Conservation (phyloP, 2,888 invertebrate genomes). For the Mechanitis messenoides region DNA sequence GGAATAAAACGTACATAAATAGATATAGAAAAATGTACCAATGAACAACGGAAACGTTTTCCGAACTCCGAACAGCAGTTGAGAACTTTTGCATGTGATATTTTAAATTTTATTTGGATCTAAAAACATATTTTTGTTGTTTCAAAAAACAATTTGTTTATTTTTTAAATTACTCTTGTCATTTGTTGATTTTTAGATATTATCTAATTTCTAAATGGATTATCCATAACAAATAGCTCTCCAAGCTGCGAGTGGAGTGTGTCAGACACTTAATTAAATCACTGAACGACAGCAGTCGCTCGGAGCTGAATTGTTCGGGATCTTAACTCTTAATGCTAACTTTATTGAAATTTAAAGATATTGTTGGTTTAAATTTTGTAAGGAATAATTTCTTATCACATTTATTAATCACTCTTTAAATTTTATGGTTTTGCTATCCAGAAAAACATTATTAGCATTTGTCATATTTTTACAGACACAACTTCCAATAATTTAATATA, state of each 20-base stretch:
- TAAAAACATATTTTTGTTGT: conserved; percentile 20
- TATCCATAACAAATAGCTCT: conserved; percentile 4
- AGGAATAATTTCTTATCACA: not conserved
- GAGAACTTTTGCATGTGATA: conserved; percentile 52
- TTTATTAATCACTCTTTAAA: not conserved
- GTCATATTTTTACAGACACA: no score
- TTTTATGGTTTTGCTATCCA: no score
- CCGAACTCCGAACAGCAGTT: conserved; percentile 44
- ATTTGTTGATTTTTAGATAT: not conserved
- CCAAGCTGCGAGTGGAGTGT: conserved; percentile 7
- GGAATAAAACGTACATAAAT: conserved; percentile 43
- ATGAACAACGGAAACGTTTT: conserved; percentile 59
- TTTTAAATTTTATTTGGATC: conserved; percentile 35
- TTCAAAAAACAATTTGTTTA: not conserved
- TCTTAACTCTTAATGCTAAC: conserved; percentile 39
- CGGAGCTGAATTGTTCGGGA: conserved; percentile 52
- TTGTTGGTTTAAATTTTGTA: not conserved
- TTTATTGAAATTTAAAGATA: not conserved
- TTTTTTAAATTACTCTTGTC: no score
- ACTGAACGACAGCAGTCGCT: conserved; percentile 46
- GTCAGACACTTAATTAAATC: conserved; percentile 66
- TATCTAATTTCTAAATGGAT: not conserved
- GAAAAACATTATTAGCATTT: no score
- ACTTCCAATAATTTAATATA: no score
- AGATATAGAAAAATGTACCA: conserved; percentile 42